Evolutionary conservation across 2,113 vertebrate genomes (phyloP), one percentile per base, ranked within the genome.

Genomic region (Cygnus atratus): DNA sequence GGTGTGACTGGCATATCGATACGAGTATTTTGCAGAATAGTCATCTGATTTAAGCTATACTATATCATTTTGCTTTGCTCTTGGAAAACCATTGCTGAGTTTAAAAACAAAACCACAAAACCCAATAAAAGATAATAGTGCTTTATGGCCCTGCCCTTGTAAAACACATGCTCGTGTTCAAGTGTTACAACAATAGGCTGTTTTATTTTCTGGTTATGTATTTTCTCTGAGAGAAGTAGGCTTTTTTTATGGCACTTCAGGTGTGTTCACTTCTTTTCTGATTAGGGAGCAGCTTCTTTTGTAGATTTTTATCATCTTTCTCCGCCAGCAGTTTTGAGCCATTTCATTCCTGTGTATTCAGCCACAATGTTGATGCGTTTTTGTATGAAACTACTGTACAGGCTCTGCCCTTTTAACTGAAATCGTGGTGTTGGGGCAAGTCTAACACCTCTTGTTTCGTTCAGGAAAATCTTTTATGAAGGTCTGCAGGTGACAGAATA

Each of bases 351-450:
- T 11, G 5, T 24, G 37, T 84, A 25, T 72, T 92, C 28, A 63
- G 37, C 58, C 17, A 22, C 57, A 68, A 1, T 46, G 65, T 39
- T 83, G 58, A 46, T 16, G 16, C 1, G 2, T 81, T 92, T 92
- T 43, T 9, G 0, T 39, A 17, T 35, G 33, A 62, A 70, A 77
- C 1, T 10, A 1, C 29, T 33, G 0, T 8, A 13, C 37, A 37
- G 67, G 19, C 28, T 94, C 44, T 83, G 28, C 33, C 6, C 16
- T 88, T 54, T 16, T 41, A 52, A 28, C 31, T 70, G 59, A 37
- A 73, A 24, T 57, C 11, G 48, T 70, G 77, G 24, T 44, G 11
- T 2, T 25, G 41, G 24, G 33, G 2, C 61, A 73, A n/a, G 54
- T 82, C 82, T 57, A 54, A 44, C 4, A 10, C 13, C 74, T 61